Conservation (phyloP, 2,113 vertebrate genomes). For the Pterocles gutturalis region DNA sequence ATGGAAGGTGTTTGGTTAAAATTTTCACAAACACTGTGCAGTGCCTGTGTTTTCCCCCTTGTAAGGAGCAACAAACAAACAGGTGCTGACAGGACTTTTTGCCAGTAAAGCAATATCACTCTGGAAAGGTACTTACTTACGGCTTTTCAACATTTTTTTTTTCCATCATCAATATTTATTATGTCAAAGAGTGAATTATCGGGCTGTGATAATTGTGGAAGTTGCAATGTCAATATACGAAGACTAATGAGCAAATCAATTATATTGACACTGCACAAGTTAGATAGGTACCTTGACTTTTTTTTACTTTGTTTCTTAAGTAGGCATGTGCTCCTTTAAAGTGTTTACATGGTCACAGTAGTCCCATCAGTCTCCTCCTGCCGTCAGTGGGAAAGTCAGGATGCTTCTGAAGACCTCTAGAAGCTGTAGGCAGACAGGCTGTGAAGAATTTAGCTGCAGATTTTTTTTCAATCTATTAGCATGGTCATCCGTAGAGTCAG, state of each 20-base stretch:
- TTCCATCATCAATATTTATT: background rate
- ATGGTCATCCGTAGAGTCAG: background rate
- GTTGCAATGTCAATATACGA: background rate
- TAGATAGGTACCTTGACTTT: background rate
- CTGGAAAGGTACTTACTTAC: background rate
- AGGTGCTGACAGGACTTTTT: background rate
- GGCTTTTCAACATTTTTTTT: background rate
- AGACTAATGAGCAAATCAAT: background rate
- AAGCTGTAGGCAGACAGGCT: background rate
- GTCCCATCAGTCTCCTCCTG: background rate
- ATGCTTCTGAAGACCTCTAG: background rate
- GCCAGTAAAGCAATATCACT: background rate
- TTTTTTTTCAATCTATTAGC: background rate
- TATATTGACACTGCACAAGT: accelerated
- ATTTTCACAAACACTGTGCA: background rate
- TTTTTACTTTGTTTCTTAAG: background rate
- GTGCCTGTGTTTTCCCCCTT: background rate
- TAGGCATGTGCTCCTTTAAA: background rate
- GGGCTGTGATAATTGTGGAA: background rate
- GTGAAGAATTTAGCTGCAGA: background rate
- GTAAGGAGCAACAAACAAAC: background rate
- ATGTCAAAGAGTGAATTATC: background rate
- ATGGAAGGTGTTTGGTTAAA: background rate
- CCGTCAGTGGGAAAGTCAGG: background rate
- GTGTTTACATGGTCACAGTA: background rate